A percentile compares a stretch with the other conserved stretches of the same genome.
Conservation (phyloP, 1,140 invertebrate species). For the Aphelenchoides fujianensis region DNA sequence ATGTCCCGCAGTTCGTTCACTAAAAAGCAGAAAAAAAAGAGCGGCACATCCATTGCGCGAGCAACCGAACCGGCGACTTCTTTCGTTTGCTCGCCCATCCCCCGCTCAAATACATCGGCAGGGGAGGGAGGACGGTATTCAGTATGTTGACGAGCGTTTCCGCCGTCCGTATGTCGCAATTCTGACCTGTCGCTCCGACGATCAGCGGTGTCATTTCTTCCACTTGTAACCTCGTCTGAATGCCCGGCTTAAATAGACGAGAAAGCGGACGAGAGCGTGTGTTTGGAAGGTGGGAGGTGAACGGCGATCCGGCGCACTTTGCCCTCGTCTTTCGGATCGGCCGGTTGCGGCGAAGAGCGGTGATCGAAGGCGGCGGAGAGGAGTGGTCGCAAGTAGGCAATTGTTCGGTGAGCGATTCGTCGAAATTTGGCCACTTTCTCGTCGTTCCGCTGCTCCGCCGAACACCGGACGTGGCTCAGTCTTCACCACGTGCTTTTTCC, state of each 20-base stretch:
- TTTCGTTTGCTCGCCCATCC: neutral
- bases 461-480: neutral
- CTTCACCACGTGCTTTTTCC: neutral
- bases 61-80: neutral
- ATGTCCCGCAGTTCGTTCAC: neutral
- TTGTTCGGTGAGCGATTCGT: no score
- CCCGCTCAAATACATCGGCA: conserved; percentile 1
- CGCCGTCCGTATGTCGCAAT: conserved; percentile 16
- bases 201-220: neutral
- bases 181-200: conserved; percentile 14
- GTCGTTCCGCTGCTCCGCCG: neutral
- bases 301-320: no score
- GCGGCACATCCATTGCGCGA: neutral
- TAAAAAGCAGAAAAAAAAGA: conserved; percentile 13
- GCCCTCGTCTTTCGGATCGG: no score
- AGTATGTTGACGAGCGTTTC: conserved; percentile 30
- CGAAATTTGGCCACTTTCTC: neutral
- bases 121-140: conserved; percentile 25
- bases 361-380: no score
- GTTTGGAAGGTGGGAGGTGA: neutral
- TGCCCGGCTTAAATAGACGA: neutral
- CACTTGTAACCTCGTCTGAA: neutral
- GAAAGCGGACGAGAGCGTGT: neutral
- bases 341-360: no score
- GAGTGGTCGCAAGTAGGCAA: no score